Evolutionary conservation across 2,113 vertebrate genomes (phyloP).

Genomic region (Tragelaphus scriptus): DNA sequence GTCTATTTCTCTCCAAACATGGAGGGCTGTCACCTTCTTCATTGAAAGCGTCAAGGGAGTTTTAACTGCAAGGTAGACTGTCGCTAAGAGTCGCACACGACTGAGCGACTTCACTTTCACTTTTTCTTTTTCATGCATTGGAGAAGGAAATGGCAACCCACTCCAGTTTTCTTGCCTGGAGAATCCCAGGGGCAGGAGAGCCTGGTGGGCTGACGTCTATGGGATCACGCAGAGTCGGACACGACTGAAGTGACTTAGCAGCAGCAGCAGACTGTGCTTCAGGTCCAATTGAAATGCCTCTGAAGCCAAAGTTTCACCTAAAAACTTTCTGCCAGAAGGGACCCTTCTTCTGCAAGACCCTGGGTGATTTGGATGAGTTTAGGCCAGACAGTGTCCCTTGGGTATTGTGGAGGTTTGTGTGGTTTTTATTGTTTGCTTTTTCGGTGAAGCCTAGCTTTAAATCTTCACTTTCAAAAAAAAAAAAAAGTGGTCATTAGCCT

Average conservation of each 20-base stretch:
- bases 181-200: not conserved
- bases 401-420: not conserved
- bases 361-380: not conserved
- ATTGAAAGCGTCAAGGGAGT: fast-evolving
- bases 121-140: no score
- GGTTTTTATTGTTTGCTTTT: not conserved
- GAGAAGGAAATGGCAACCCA: not conserved
- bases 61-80: not conserved
- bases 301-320: not conserved
- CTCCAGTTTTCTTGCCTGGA: not conserved
- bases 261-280: not conserved
- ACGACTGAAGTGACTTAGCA: no score
- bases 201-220: not conserved
- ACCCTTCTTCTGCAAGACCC: not conserved
- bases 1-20: not conserved
- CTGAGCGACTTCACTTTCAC: no score
- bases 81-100: no score
- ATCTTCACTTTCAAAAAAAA: not conserved
- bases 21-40: not conserved
- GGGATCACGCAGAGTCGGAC: no score
- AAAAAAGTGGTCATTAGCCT: not conserved
- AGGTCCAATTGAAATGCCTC: not conserved
- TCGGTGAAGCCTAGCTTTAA: not conserved
- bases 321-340: not conserved
- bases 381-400: not conserved